phyloP scores from a whole-genome alignment of 2,113 vertebrate genomes.

The Anguilla japonica region DNA sequence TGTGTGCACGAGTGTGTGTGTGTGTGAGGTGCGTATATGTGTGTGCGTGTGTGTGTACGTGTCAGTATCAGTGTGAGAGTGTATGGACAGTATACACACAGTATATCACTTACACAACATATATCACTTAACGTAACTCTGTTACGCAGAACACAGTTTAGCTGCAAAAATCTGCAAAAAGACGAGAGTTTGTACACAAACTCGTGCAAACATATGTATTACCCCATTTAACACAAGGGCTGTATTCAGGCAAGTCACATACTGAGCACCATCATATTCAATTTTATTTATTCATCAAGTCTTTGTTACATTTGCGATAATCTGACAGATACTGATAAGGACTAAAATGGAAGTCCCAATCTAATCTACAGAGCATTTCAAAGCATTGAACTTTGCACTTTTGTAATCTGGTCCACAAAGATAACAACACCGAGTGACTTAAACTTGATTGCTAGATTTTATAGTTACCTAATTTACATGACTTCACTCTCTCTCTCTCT shows the following conservation, averaged over 20 bases:
- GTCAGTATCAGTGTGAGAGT: too few relatives aligned
- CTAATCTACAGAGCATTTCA: constrained; percentile 28
- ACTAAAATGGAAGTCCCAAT: constrained; percentile 27
- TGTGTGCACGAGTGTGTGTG: too few relatives aligned
- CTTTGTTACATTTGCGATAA: constrained; percentile 15
- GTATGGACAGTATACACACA: neutral
- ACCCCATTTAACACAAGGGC: neutral
- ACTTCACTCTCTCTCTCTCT: neutral
- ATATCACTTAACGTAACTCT: neutral
- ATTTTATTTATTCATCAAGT: constrained; percentile 4
- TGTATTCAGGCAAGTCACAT: neutral
- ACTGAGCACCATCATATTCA: neutral
- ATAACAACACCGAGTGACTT: neutral
- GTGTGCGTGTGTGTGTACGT: too few relatives aligned
- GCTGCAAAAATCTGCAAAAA: neutral
- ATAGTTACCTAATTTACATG: neutral
- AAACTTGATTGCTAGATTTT: neutral
- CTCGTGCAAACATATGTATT: neutral
- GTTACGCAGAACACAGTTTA: neutral
- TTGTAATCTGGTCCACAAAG: constrained; percentile 1
- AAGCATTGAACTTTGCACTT: constrained; percentile 37
- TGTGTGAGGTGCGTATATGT: neutral
- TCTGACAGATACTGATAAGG: constrained; percentile 19
- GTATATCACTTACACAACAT: neutral
- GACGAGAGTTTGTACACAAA: neutral